These are phyloP conservation scores for Gymnothorax reevesii DNA, from an alignment of 2,797 vertebrate genomes.

Conservation along the genomic window DNA sequence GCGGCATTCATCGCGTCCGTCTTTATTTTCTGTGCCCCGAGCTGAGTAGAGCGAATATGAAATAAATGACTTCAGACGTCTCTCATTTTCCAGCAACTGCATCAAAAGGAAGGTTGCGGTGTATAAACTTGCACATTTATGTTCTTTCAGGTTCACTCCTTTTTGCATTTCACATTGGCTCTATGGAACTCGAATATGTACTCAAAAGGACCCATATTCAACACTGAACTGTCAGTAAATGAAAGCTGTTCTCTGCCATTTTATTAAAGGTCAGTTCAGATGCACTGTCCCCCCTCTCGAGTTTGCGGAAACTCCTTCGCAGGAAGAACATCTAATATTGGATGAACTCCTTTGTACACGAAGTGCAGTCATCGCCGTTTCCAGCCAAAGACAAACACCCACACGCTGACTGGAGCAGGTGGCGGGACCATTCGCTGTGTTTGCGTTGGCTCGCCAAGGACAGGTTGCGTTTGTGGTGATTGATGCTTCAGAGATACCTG, in stretches of 20 bases:
- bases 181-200: background rate
- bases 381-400: background rate
- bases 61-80: background rate
- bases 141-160: background rate
- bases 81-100: background rate
- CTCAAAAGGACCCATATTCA: background rate
- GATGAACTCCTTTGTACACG: background rate
- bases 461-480: background rate
- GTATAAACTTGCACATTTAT: background rate
- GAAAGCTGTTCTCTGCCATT: background rate
- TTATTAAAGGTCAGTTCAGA: background rate
- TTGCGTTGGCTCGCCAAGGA: background rate
- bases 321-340: background rate
- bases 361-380: background rate
- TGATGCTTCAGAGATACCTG: background rate
- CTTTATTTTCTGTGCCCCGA: constrained; percentile 33
- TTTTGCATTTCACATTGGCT: background rate
- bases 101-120: background rate
- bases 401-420: background rate
- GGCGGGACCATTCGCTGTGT: background rate
- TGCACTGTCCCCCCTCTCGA: background rate
- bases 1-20: constrained; percentile 24
- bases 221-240: background rate
- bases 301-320: background rate
- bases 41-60: constrained; percentile 40